A percentile compares a stretch with the other conserved stretches of the same genome.
Evolutionary conservation across 2,113 vertebrate species (phyloP).

Genomic region (Alligator mississippiensis): DNA sequence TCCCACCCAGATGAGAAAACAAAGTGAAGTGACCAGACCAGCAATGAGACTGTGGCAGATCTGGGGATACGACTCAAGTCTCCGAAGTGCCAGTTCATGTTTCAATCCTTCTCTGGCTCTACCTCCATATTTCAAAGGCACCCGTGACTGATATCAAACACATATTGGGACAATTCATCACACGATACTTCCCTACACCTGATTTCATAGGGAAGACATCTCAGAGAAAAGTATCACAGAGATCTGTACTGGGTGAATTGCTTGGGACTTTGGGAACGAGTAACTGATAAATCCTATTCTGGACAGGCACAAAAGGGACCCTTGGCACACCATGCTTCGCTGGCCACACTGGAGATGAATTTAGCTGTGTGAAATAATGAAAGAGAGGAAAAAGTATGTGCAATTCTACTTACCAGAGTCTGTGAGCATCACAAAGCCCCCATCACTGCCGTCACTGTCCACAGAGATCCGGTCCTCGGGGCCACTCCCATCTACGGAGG

Average conservation of each 20-base stretch:
- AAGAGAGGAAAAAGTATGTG: background rate
- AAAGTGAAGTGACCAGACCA: background rate
- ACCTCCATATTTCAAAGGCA: background rate
- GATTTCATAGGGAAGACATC: background rate
- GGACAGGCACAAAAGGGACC: background rate
- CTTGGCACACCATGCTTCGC: background rate
- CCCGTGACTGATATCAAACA: background rate
- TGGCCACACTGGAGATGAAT: background rate
- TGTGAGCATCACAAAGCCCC: slow-evolving; percentile 86
- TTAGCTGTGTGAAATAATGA: background rate
- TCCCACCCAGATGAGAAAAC: background rate
- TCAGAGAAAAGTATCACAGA: background rate
- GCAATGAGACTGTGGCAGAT: background rate
- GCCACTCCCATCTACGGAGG: slow-evolving; percentile 87
- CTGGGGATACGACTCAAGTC: background rate
- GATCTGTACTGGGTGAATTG: background rate
- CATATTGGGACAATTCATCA: background rate
- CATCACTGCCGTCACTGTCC: slow-evolving; percentile 92
- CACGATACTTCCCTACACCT: background rate
- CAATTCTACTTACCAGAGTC: slow-evolving; percentile 83
- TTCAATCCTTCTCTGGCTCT: background rate
- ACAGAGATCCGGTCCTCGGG: slow-evolving; percentile 90
- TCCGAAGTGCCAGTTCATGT: background rate
- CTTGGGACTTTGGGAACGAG: background rate
- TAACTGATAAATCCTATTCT: background rate